Conservation (phyloP, 2,113 vertebrate species). For the Melanostigma gelatinosum region DNA sequence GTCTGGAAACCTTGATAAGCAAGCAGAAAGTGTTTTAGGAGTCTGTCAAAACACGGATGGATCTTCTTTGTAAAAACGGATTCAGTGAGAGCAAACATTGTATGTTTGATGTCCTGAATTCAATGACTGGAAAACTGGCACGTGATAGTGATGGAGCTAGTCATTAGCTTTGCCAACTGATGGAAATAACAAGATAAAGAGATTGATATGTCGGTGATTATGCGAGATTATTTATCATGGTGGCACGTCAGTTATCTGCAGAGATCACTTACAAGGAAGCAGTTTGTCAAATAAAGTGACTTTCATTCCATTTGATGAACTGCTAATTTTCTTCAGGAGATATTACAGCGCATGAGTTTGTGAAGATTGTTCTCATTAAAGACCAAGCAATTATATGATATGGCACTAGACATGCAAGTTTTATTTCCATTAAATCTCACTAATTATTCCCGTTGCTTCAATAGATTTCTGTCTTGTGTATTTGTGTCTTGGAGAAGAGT, state of each 20-base stretch:
- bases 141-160: neutral
- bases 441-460: neutral
- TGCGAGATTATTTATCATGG: neutral
- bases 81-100: neutral
- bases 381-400: neutral
- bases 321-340: neutral
- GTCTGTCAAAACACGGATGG: neutral
- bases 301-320: neutral
- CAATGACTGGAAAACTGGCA: neutral
- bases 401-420: neutral
- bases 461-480: neutral
- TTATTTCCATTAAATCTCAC: neutral
- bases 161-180: neutral
- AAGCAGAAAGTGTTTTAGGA: neutral
- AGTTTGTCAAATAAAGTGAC: neutral
- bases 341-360: neutral
- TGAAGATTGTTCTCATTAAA: neutral
- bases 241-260: neutral
- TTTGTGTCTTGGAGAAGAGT: neutral
- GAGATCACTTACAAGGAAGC: neutral
- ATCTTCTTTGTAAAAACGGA: neutral
- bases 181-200: neutral
- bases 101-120: constrained; percentile 3
- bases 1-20: constrained; percentile 17
- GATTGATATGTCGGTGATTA: neutral